Evolutionary conservation across 1,140 invertebrate genomes (phyloP), one percentile per base, ranked within the genome.

Genomic region (Andricus grossulariae): DNA sequence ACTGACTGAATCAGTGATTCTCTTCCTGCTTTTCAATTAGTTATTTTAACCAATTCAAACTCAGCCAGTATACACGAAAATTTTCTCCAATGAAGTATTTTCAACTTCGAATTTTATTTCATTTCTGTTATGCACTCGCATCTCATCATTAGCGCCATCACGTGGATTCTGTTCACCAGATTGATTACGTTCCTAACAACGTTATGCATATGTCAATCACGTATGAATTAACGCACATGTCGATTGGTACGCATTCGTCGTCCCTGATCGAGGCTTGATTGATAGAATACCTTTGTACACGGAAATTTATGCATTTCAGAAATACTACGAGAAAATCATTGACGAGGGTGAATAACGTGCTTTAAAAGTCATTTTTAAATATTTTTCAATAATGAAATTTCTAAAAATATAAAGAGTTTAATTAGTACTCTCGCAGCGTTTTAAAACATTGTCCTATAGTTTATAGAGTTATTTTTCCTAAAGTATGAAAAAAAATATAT

Each of bases 111-210:
- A 2, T 21, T 57, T 11, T 12, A 57, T 21, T 57, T 57, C 7
- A 45, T 45, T 45, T 45, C 1, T 45, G 39, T 45, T 25, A 21
- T 21, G 16, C 7, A 74, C 55, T 55, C 55, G n/a, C 11, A 39
- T 71, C 19, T 52, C 50, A 51, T 57, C 66, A 76, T 76, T 70
- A 76, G 75, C 32, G 32, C 49, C 75, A 76, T 72, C 54, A 72
- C 25, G 51, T 25, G 39, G 32, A n/a, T 76, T 7, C 75, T 66
- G 54, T 66, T 60, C 70, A 73, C 71, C 45, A 70, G 60, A 77
- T 73, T 77, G 72, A 77, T 77, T 77, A 54, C 72, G 71, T 57
- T 72, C 55, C n/a, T 50, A 45, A 60, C 54, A 25, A 49, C 13
- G 55, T 12, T 13, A 21, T 60, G 55, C 45, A 15, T 75, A 52